Evolutionary conservation across 2,113 vertebrate genomes (phyloP).

Genomic region (Progne subis): DNA sequence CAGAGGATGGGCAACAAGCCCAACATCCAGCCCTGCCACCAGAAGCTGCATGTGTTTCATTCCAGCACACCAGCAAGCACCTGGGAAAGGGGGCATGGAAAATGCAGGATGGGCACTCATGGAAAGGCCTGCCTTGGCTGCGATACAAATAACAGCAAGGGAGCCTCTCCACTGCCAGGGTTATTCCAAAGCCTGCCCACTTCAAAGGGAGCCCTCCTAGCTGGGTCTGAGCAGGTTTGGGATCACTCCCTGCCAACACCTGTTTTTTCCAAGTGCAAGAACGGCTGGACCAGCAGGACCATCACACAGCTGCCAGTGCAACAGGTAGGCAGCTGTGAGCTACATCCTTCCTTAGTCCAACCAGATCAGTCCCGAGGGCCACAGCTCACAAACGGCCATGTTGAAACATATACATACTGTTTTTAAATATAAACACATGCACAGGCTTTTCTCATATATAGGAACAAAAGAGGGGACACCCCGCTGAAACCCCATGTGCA

Average conservation of each 20-base stretch:
- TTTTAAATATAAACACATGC: conserved; percentile 13
- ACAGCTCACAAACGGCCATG: background rate
- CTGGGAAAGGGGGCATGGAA: background rate
- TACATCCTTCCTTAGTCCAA: background rate
- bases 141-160: background rate
- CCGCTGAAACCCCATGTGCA: background rate
- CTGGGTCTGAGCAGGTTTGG: background rate
- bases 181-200: background rate
- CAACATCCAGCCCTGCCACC: background rate
- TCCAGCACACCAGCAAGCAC: background rate
- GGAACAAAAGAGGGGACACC: conserved; percentile 41
- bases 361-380: background rate
- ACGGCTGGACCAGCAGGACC: background rate
- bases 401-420: background rate
- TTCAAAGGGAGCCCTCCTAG: background rate
- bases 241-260: background rate
- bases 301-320: background rate
- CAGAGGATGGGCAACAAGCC: background rate
- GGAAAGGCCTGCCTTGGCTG: background rate
- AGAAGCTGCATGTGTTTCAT: background rate
- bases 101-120: fast-evolving
- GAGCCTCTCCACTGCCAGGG: background rate
- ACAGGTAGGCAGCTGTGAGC: background rate
- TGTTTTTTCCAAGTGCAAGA: background rate
- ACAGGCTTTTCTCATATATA: background rate